Base-by-base conservation (phyloP, 2,888 invertebrate species). In the Parasteatoda lunata region DNA sequence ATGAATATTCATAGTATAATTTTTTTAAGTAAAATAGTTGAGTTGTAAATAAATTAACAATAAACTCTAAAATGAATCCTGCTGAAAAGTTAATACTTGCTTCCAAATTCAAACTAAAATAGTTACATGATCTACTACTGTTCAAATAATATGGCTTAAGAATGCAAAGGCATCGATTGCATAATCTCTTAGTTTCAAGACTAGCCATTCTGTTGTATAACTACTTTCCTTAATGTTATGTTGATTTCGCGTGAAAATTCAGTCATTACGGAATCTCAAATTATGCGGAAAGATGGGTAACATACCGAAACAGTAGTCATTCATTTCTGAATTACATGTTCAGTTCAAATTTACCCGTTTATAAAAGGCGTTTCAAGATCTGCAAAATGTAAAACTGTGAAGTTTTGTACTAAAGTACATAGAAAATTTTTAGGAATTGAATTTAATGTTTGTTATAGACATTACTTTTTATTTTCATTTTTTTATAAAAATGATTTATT, bases 201-300 rank as follows among this genome's bases (percentile, higher is more conserved):
- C 59, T 59, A 13, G 59, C n/a, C 59, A 13, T 48, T 65, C 11
- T 6, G 65, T 64, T 15, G 51, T 48, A 30, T 30, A 65, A 45
- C 48, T 13, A 47, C 11, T 75, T 76, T 48, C 66, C 65, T 66
- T 49, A 76, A 49, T 15, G 30, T 76, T 51, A 76, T 51, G 51
- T 49, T n/a, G 64, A 64, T 64, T 8, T 76, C 65, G 73, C 59
- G 13, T 59, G 45, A 3, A 59, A 59, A 13, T 6, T 75, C 4
- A 77, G 52, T 59, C 52, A 68, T 68, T 77, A 68, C 45, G 51
- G 52, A 52, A 52, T 52, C 13, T 64, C 49, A 15, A 15, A 48
- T 49, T 64, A 48, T 49, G 76, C 48, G n/a, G 76, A 64, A 76
- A 64, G 64, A n/a, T 76, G 64, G 47, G 30, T n/a, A 64, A 76